These are phyloP conservation scores for Ormyrus nitidulus DNA, from an alignment of 2,888 invertebrate species.

Conservation along the genomic window DNA sequence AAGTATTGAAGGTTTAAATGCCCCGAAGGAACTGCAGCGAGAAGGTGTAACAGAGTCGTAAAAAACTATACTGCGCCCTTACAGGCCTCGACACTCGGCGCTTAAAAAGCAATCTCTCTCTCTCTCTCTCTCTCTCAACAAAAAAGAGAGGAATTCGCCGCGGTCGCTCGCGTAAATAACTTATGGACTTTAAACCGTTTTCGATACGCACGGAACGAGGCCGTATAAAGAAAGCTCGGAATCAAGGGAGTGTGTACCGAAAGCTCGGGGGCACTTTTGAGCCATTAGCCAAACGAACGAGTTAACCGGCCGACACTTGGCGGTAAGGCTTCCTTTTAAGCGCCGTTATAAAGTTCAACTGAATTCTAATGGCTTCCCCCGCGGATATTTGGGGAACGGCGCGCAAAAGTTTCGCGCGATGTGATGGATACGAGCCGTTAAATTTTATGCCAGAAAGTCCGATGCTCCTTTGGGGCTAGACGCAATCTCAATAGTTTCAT, in stretches of 20 bases:
- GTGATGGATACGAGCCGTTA: conserved; percentile 16
- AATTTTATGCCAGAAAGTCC: conserved; percentile 8
- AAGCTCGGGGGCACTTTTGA: not conserved
- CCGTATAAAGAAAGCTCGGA: no score
- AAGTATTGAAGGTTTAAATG: no score
- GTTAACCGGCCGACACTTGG: not conserved
- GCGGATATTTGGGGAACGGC: conserved; percentile 1
- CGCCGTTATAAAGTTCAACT: conserved; percentile 27
- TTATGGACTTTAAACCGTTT: no score
- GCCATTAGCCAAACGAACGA: not conserved
- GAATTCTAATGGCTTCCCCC: conserved; percentile 44
- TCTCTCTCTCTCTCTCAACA: no score
- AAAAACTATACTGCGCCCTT: no score
- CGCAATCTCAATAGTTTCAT: not conserved
- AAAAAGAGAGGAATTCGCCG: no score
- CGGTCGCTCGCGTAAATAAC: no score
- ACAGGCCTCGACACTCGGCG: no score
- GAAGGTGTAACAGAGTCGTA: no score
- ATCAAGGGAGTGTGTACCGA: no score
- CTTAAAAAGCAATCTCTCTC: no score
- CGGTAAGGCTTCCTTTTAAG: conserved; percentile 24
- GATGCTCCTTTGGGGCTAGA: not conserved
- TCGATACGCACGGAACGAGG: no score
- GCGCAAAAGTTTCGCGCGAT: conserved; percentile 4
- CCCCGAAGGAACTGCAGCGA: not conserved